Conservation (phyloP, 2,888 invertebrate species). For the Rotaria macrura region DNA sequence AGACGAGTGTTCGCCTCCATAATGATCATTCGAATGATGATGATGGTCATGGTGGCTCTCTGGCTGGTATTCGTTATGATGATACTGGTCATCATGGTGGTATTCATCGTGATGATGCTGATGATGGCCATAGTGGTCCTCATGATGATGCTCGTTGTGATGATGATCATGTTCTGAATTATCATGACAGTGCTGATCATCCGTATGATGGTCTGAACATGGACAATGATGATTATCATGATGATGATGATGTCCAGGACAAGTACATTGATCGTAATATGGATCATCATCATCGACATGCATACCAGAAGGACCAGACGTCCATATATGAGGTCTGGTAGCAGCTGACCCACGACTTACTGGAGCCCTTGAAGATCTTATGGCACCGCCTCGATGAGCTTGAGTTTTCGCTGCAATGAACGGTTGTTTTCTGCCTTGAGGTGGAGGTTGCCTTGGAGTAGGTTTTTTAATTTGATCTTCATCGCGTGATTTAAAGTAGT, state of each 20-base stretch:
- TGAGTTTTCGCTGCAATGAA: not conserved
- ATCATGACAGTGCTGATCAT: not conserved
- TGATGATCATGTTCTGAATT: not conserved
- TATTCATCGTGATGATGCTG: not conserved
- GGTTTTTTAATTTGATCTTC: not conserved
- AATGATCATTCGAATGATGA: not conserved
- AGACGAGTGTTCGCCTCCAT: not conserved
- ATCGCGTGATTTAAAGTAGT: not conserved
- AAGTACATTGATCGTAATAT: not conserved
- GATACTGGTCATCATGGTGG: not conserved
- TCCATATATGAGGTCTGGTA: not conserved
- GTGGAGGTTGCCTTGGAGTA: not conserved
- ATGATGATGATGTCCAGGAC: not conserved
- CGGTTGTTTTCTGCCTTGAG: not conserved
- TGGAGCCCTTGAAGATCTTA: not conserved
- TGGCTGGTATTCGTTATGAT: not conserved
- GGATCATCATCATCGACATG: not conserved
- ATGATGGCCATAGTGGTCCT: not conserved
- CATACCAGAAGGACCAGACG: not conserved
- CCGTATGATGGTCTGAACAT: not conserved
- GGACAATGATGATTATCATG: not conserved
- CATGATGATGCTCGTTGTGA: not conserved
- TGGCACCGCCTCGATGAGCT: not conserved
- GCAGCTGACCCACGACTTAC: too few relatives aligned
- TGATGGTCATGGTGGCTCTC: not conserved